A percentile compares a stretch with the other conserved stretches of the same genome.
phyloP scores from a whole-genome alignment of 2,888 invertebrate genomes.

The Tachina grossa region DNA sequence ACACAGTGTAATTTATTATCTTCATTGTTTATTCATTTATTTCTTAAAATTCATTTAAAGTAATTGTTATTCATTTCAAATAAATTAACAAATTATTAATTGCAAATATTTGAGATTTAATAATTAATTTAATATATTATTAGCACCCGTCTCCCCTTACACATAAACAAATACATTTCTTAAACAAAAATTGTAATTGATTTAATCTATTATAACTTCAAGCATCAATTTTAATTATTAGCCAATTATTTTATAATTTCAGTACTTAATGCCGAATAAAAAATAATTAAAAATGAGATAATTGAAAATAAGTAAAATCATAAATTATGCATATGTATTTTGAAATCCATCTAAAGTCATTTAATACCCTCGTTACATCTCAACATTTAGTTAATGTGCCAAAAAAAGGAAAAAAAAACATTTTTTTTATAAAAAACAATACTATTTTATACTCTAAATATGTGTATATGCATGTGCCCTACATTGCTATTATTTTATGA shows the following conservation, averaged over 20 bases:
- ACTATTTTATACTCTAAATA: neutral
- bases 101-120: too few species aligned
- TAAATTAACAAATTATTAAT: too few species aligned
- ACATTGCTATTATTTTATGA: neutral
- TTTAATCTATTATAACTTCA: neutral
- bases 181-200: too few species aligned
- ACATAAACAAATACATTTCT: too few species aligned
- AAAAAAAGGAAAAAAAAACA: neutral
- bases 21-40: too few species aligned
- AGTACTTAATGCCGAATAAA: neutral
- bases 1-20: too few species aligned
- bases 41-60: too few species aligned
- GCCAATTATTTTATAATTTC: neutral
- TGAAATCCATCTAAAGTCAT: conserved; percentile 47
- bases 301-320: neutral
- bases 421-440: neutral
- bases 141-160: too few species aligned
- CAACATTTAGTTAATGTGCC: conserved; percentile 39
- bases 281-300: neutral
- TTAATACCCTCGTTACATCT: conserved; percentile 51
- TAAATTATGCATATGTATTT: conserved; percentile 21
- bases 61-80: too few species aligned
- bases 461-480: neutral
- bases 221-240: neutral
- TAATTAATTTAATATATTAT: too few species aligned